Evolutionary conservation across 1,140 invertebrate species (phyloP).

Genomic region (Drosophila nigromelanica): DNA sequence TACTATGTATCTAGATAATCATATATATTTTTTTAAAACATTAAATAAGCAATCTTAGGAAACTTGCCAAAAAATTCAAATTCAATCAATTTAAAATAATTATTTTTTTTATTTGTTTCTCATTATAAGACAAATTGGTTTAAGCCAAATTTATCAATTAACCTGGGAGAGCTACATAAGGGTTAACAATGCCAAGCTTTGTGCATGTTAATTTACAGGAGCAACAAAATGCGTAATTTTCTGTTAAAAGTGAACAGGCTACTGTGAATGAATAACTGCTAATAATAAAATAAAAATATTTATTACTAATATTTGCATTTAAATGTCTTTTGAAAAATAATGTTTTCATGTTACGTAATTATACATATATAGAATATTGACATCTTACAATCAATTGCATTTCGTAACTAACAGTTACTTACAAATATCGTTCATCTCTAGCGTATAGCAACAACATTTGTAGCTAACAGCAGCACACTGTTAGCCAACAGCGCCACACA

Average conservation of each 20-base stretch:
- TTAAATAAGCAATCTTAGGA: no score
- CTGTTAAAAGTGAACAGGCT: background rate
- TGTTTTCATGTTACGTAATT: no score
- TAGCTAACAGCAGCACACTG: constrained; percentile 13
- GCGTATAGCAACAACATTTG: background rate
- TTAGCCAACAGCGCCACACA: constrained; percentile 19
- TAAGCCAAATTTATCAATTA: background rate
- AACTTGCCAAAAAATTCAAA: no score
- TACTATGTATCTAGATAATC: no score
- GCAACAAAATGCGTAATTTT: constrained; percentile 21
- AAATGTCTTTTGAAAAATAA: no score
- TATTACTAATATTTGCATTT: no score
- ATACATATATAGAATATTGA: background rate
- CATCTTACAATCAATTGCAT: background rate
- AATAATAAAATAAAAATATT: no score
- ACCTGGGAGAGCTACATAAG: background rate
- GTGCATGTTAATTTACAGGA: constrained; percentile 25
- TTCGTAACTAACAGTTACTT: background rate
- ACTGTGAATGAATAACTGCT: background rate
- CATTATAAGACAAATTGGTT: background rate
- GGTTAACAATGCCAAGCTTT: constrained; percentile 6
- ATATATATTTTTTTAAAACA: no score
- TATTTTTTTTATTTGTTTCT: no score
- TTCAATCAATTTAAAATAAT: no score
- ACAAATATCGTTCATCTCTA: constrained; percentile 22